Evolutionary conservation across 1,140 invertebrate genomes (phyloP).

Genomic region (Asobara japonica): DNA sequence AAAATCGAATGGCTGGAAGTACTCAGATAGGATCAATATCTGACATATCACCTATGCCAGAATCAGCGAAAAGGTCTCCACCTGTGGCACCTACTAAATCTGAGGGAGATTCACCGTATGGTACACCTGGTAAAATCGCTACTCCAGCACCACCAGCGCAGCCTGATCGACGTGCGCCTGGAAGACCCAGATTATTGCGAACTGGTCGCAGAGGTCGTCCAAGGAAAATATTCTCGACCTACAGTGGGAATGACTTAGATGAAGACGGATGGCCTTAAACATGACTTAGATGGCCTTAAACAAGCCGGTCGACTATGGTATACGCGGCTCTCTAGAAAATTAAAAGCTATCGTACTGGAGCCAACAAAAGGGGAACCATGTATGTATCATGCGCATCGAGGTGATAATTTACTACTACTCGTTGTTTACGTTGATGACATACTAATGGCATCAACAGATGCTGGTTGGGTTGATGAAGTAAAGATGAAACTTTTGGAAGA

Average conservation of each 20-base stretch:
- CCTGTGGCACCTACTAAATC: not conserved
- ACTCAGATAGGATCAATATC: not conserved
- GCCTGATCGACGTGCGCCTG: not conserved
- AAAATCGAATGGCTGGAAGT: not conserved
- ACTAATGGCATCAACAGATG: slow-evolving; percentile 22
- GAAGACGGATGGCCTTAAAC: too few species aligned
- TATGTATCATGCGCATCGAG: slow-evolving; percentile 30
- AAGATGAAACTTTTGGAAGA: slow-evolving; percentile 18
- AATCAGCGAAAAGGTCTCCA: not conserved
- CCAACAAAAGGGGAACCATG: slow-evolving; percentile 38
- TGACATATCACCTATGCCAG: not conserved
- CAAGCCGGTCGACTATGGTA: slow-evolving; percentile 49
- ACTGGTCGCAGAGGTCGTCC: not conserved
- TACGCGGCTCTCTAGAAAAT: too few species aligned
- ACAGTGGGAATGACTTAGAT: too few species aligned
- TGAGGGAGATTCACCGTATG: not conserved
- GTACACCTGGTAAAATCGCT: not conserved
- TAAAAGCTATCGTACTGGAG: slow-evolving; percentile 30
- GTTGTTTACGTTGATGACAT: slow-evolving; percentile 38
- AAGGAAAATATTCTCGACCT: slow-evolving; percentile 6
- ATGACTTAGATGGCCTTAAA: slow-evolving; percentile 49
- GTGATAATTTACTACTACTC: not conserved
- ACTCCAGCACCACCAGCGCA: not conserved
- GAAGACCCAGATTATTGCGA: slow-evolving; percentile 4
- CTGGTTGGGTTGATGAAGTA: not conserved